Conservation (phyloP, 2,113 vertebrate species). For the Alligator sinensis region DNA sequence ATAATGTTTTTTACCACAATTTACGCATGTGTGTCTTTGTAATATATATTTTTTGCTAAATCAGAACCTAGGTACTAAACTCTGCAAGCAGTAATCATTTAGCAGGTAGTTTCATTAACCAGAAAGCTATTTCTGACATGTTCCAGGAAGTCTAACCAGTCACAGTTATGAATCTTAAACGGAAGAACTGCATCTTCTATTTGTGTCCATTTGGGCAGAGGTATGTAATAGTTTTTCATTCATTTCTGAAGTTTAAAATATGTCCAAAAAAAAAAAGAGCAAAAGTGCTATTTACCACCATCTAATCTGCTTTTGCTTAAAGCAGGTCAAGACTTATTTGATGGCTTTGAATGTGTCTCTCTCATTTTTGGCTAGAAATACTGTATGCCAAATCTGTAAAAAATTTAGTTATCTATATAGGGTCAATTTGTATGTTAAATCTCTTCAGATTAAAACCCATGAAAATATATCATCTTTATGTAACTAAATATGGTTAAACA, state of each 20-base stretch:
- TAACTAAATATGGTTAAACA: neutral
- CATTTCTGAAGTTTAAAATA: neutral
- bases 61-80: neutral
- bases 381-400: neutral
- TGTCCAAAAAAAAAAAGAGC: neutral
- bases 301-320: neutral
- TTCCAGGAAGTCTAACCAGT: neutral
- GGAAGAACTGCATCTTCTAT: neutral
- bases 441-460: neutral
- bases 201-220: neutral
- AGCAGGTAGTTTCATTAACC: neutral
- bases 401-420: neutral
- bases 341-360: neutral
- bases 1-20: neutral
- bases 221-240: neutral
- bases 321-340: neutral
- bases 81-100: fast-evolving
- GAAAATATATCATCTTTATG: neutral
- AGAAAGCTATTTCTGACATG: neutral
- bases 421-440: neutral
- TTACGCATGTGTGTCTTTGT: neutral
- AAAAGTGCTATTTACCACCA: neutral
- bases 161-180: neutral
- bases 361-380: neutral
- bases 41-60: neutral